Evolutionary conservation across 2,888 invertebrate species (phyloP).

Genomic region (Hypomecis atomaria): DNA sequence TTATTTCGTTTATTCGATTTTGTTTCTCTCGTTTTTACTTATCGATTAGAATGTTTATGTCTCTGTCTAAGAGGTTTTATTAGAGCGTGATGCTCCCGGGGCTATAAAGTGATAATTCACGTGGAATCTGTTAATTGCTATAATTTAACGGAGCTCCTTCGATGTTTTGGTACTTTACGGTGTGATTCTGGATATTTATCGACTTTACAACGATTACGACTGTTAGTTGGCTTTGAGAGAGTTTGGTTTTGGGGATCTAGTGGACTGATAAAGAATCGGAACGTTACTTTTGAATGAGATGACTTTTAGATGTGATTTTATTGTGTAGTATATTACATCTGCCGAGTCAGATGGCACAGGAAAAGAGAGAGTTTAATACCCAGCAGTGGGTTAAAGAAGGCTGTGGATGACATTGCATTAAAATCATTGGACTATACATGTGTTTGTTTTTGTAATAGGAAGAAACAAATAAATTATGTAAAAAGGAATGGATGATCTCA

Average conservation of each 20-base stretch:
- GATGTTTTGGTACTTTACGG: conserved; percentile 66
- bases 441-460: too few relatives aligned
- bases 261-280: not conserved
- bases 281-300: not conserved
- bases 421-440: too few relatives aligned
- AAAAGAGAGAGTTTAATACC: too few relatives aligned
- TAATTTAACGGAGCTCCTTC: conserved; percentile 72
- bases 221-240: conserved; percentile 46
- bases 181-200: conserved; percentile 70
- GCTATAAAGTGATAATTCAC: conserved; percentile 78
- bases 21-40: conserved; percentile 37
- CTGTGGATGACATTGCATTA: too few relatives aligned
- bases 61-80: conserved; percentile 59
- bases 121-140: conserved; percentile 76
- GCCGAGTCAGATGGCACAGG: too few relatives aligned
- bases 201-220: conserved; percentile 57
- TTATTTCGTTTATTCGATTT: conserved; percentile 59
- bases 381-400: too few relatives aligned
- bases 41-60: conserved; percentile 33
- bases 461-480: too few relatives aligned
- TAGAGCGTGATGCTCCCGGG: conserved; percentile 62
- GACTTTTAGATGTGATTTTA: not conserved
- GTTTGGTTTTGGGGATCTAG: conserved; percentile 51
- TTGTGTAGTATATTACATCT: too few relatives aligned
- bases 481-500: too few relatives aligned